phyloP scores from a whole-genome alignment of 2,113 vertebrate genomes.

The Hyperopisus bebe region DNA sequence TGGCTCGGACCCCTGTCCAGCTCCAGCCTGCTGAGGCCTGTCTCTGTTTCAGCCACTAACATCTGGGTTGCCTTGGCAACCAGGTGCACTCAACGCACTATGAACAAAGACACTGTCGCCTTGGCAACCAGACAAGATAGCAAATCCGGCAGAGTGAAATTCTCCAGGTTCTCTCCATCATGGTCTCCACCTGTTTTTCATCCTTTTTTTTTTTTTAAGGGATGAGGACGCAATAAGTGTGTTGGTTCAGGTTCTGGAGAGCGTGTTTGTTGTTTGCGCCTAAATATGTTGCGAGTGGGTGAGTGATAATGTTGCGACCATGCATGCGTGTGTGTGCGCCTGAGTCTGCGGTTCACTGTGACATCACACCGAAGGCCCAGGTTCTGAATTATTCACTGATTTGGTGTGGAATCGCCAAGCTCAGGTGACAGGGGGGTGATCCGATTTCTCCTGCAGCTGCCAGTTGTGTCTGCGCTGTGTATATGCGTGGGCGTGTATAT shows the following conservation, averaged over 20 bases:
- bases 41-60: constrained; percentile 8
- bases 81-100: constrained; percentile 14
- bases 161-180: background rate
- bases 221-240: background rate
- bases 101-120: constrained; percentile 13
- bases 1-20: background rate
- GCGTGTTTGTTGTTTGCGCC: background rate
- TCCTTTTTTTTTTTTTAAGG: background rate
- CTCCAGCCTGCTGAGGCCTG: background rate
- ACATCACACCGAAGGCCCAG: constrained; percentile 20
- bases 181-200: background rate
- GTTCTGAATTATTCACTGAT: constrained; percentile 54
- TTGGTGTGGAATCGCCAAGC: constrained; percentile 39
- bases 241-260: background rate
- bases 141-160: background rate
- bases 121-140: constrained; percentile 11
- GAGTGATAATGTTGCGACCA: background rate
- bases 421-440: constrained; percentile 52
- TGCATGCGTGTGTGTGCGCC: background rate
- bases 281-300: background rate
- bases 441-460: constrained; percentile 46
- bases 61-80: constrained; percentile 18
- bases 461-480: constrained; percentile 1
- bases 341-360: constrained; percentile 21
- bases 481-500: constrained; percentile 9